Conservation (phyloP, 1,140 invertebrate species). For the Cotesia typhae region DNA sequence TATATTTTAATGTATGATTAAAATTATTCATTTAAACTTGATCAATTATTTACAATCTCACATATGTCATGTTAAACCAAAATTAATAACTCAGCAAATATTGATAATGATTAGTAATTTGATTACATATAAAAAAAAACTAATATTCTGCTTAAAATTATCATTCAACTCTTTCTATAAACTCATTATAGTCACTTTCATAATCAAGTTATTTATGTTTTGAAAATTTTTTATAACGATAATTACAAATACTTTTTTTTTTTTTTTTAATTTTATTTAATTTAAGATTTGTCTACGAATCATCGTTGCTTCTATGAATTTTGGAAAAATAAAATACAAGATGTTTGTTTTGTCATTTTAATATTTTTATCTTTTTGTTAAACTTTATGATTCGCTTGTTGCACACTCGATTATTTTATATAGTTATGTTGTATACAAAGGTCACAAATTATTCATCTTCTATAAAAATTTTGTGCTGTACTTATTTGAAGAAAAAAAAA, state of each 20-base stretch:
- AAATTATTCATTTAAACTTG: not conserved
- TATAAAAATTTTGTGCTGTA: slow-evolving; percentile 35
- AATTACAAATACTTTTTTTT: not conserved
- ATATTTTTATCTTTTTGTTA: slow-evolving; percentile 18
- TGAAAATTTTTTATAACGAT: not conserved
- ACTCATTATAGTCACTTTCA: too few species aligned
- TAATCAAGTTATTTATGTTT: not conserved
- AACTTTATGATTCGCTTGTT: slow-evolving; percentile 43
- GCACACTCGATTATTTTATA: slow-evolving; percentile 39
- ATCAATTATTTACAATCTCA: slow-evolving; percentile 26
- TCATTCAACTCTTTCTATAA: not conserved
- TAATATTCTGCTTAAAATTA: not conserved
- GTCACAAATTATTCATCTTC: slow-evolving; percentile 48
- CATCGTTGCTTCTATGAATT: slow-evolving; percentile 22
- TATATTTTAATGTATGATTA: not conserved
- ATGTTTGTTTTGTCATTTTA: slow-evolving; percentile 46
- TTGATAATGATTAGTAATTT: not conserved
- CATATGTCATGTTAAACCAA: not conserved
- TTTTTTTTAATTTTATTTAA: not conserved
- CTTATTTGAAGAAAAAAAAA: slow-evolving; percentile 43
- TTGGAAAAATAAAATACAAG: slow-evolving; percentile 53
- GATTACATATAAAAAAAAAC: not conserved
- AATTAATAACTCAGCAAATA: not conserved
- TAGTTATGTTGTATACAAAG: slow-evolving; percentile 48
- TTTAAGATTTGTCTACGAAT: slow-evolving; percentile 14